Conservation (phyloP, 2,888 invertebrate genomes). For the Caenorhabditis uteleia region DNA sequence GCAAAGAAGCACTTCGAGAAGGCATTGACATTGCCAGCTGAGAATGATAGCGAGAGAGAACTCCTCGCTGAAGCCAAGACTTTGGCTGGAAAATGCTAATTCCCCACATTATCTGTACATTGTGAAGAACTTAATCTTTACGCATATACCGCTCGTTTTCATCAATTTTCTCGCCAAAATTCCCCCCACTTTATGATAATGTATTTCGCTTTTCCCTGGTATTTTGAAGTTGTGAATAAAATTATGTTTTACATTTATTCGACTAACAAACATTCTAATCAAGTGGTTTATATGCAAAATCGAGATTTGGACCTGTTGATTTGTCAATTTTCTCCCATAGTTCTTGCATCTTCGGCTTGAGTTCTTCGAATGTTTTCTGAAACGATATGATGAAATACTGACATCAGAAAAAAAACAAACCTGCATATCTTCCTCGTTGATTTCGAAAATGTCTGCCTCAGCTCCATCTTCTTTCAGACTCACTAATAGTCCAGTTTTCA, state of each 20-base stretch:
- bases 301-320: conserved; percentile 4
- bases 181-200: too few species aligned
- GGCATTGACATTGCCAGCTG: conserved; percentile 36
- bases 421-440: conserved; percentile 6
- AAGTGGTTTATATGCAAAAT: conserved; percentile 24
- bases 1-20: conserved; percentile 53
- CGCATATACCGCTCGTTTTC: too few species aligned
- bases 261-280: not conserved
- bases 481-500: conserved; percentile 13
- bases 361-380: conserved; percentile 6
- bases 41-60: conserved; percentile 49
- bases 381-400: too few species aligned
- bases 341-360: conserved; percentile 8
- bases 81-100: conserved; percentile 45
- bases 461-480: conserved; percentile 29
- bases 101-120: too few species aligned
- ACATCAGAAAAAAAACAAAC: not conserved
- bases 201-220: too few species aligned
- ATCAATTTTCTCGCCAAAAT: too few species aligned
- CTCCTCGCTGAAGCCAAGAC: conserved; percentile 42
- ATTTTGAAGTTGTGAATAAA: too few species aligned
- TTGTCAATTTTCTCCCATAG: conserved; percentile 18
- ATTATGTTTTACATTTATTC: too few species aligned
- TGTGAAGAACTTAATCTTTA: too few species aligned
- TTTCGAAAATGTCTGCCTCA: conserved; percentile 20